Conservation (phyloP, 2,113 vertebrate genomes). For the Mystacornis crossleyi region DNA sequence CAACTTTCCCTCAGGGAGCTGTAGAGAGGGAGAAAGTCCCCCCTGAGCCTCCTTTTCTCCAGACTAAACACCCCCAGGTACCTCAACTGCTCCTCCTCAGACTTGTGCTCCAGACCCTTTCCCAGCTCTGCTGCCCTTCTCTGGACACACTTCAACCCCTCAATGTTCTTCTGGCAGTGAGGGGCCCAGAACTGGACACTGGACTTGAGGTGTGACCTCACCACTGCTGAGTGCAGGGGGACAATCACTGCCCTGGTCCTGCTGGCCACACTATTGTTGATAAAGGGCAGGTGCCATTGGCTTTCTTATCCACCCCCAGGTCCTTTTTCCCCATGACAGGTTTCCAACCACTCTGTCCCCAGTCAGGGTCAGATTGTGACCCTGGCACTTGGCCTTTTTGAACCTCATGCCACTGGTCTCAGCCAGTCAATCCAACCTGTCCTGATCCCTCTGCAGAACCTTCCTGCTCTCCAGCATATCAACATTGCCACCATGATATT, state of each 20-base stretch:
- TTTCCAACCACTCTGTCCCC: neutral
- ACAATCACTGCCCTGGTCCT: neutral
- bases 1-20: neutral
- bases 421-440: neutral
- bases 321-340: neutral
- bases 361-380: neutral
- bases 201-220: accelerated
- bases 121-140: accelerated
- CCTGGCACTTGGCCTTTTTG: neutral
- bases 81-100: neutral
- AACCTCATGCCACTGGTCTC: neutral
- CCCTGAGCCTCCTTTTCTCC: neutral
- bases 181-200: neutral
- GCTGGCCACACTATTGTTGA: too few species aligned
- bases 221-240: accelerated
- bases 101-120: neutral
- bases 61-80: neutral
- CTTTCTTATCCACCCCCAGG: neutral
- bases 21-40: accelerated
- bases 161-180: neutral
- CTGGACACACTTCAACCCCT: accelerated
- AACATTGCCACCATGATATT: too few species aligned
- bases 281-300: neutral
- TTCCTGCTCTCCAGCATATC: neutral
- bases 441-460: neutral